Base-by-base conservation (phyloP, 2,797 vertebrate genomes). In the Bovichtus diacanthus region DNA sequence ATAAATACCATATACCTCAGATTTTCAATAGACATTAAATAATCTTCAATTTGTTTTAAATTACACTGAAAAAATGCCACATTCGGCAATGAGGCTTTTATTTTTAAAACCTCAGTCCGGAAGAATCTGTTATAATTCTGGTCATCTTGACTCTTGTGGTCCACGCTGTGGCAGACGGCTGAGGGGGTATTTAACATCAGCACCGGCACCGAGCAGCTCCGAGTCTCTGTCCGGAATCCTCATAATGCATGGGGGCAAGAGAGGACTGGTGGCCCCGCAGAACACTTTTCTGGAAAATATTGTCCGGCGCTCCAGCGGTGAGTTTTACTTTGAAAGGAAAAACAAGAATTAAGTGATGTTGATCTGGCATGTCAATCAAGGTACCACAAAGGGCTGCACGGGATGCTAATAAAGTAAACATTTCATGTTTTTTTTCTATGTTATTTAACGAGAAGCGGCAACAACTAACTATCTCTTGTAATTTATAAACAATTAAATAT, bases 241-340 rank as follows among this genome's bases (percentile, higher is more conserved):
- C 97, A 98, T 93, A 94, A 98, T 98, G 97, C 97, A 97, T 94
- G 97, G 97, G 92, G 98, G 98, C 94, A 99, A 98, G 94, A 95
- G 98, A 95, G 98, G 98, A 92, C 93, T 98, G 95, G 98, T 99
- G 95, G 98, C 98, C 91, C 98, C 98, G 86, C 98, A 99, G 94
- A 99, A 99, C 93, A 99, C 98, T 62, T 99, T 99, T 86, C 90
- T 99, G 96, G 97, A 99, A 90, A 99, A 99, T 83, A 98, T 99
- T 70, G 98, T 98, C 94, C 94, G 98, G 86, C 96, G 98, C 79
- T 98, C 98, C 59, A 99, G 97, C 80, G 98, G 98, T 99, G 92
- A 95, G 95, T 93, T 77, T 73, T 2, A 41, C 6, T 71, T 31
- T 53, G 5, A 25, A 49, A 64, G 19, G 7, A 71, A 50, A 55